Conservation (phyloP, 2,113 vertebrate species). For the Equus quagga region DNA sequence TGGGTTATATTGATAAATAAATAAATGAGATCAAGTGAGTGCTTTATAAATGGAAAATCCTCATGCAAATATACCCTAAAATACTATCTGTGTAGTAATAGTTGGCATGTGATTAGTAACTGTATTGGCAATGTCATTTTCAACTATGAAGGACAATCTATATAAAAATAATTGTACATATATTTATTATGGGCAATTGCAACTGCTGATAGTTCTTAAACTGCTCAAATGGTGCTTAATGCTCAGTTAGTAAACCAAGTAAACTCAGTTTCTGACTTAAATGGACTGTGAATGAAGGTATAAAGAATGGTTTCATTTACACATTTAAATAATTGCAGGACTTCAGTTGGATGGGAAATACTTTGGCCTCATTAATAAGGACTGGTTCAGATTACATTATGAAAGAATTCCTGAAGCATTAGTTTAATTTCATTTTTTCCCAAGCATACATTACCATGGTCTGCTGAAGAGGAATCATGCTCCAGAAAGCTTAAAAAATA, state of each 20-base stretch:
- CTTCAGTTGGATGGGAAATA: constrained; percentile 84
- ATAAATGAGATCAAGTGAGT: constrained; percentile 8
- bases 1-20: background rate
- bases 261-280: constrained; percentile 82
- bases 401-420: constrained; percentile 79
- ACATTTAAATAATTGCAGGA: constrained; percentile 86
- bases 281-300: constrained; percentile 85
- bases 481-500: constrained; percentile 69
- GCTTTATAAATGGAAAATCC: background rate
- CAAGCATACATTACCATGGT: constrained; percentile 54
- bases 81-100: constrained; percentile 4
- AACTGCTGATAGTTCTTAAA: constrained; percentile 64
- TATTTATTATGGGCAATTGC: constrained; percentile 74
- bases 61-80: background rate
- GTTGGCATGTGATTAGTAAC: constrained; percentile 11
- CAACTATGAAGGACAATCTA: constrained; percentile 41
- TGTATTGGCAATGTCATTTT: constrained; percentile 53
- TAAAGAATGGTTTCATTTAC: constrained; percentile 86
- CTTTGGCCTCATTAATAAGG: constrained; percentile 86
- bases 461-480: constrained; percentile 70
- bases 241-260: constrained; percentile 71
- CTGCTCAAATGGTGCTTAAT: constrained; percentile 68
- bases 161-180: constrained; percentile 65
- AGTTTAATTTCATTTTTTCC: constrained; percentile 75
- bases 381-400: constrained; percentile 81